Evolutionary conservation across 2,113 vertebrate genomes (phyloP).

Genomic region (Pipra filicauda): DNA sequence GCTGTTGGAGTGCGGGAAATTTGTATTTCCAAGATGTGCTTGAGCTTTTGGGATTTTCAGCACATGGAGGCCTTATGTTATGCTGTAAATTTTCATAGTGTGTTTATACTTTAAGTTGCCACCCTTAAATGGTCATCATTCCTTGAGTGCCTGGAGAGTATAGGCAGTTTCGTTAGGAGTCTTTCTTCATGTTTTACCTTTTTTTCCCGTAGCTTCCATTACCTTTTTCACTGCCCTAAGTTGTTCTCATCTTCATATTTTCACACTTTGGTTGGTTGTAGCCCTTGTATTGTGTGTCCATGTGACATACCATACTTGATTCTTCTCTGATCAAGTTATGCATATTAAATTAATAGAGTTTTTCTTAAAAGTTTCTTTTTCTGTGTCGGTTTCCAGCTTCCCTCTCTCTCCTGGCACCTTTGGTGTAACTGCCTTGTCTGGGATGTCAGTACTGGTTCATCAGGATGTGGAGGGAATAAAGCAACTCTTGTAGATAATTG

Average conservation of each 20-base stretch:
- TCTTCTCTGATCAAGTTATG: background rate
- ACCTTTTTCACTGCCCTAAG: background rate
- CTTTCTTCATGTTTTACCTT: background rate
- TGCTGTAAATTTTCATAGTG: background rate
- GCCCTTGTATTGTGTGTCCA: background rate
- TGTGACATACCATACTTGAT: background rate
- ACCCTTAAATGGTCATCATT: background rate
- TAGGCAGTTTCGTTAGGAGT: background rate
- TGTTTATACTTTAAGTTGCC: background rate
- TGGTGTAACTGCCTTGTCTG: background rate
- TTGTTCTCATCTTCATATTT: background rate
- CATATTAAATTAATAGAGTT: background rate
- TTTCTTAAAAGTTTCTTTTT: background rate
- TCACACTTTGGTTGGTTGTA: background rate
- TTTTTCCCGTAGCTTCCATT: background rate
- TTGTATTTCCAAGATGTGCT: background rate
- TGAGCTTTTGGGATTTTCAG: background rate
- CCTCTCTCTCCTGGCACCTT: background rate
- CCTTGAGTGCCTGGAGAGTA: background rate
- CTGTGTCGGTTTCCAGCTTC: background rate
- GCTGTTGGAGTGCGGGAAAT: background rate
- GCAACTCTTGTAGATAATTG: background rate
- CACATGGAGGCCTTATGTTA: fast-evolving
- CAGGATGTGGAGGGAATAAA: background rate
- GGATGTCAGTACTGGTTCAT: background rate